Base-by-base conservation (phyloP, 1,140 invertebrate genomes). In the Psilanteris sp. region DNA sequence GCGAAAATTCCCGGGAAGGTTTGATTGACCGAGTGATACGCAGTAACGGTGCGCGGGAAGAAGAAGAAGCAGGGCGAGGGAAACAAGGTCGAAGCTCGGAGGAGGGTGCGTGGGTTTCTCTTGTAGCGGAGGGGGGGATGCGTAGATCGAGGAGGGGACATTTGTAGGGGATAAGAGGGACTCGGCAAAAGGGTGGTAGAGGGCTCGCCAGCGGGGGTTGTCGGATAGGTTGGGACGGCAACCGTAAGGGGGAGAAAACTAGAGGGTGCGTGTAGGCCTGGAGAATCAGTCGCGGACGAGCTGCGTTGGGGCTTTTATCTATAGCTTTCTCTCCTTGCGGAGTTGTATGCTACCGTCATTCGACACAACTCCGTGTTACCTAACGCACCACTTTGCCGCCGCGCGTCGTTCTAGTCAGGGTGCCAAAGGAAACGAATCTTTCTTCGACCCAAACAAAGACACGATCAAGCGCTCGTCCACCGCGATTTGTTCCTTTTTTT, bases 231-330 rank as follows among this genome's bases (percentile, higher is more conserved):
- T 77, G 77, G 83, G 72, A 82, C 80, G 79, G 79, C 80, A 73
- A 68, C 48, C 73, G 80, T 82, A 82, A 83, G 81, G 83, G 80
- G 79, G 81, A 85, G 83, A 84, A 84, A 86, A 86, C 83, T 86
- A 82, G 84, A 87, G 85, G 84, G 87, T 86, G 85, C 83, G 85
- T 86, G 79, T 87, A 87, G 85, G 85, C 85, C 84, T 87, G 84
- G 84, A 80, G 86, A 86, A 87, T 86, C 87, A 88, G 87, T 88
- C 85, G 87, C 83, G 85, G 85, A 85, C 86, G 85, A 87, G 84
- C 86, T 88, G 84, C 83, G 85, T 86, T 84, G 83, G 80, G 83
- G 83, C 81, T 85, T 85, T 83, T 86, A 83, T 87, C 84, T 85
- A 83, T 86, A 82, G 81, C 79, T 64, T 61, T 76, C 73, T 66